Percentiles rank a stretch among this genome's conserved stretches.
Conservation (phyloP, 2,113 vertebrate species). For the human region DNA sequence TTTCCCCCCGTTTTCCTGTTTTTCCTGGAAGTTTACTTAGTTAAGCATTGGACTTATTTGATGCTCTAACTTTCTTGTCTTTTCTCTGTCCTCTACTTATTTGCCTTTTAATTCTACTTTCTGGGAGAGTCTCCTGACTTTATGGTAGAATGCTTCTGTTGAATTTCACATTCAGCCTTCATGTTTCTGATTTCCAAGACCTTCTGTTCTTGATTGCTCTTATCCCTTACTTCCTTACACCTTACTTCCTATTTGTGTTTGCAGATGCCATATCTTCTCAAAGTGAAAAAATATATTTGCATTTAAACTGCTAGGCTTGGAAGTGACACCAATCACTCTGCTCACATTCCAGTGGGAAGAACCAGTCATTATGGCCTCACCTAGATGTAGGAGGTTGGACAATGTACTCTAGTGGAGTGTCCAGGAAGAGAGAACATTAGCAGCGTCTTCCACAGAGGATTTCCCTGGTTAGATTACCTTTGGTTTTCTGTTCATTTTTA, state of each 20-base stretch:
- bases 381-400: no score
- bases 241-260: neutral
- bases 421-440: neutral
- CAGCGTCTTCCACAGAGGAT: neutral
- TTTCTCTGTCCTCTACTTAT: neutral
- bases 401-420: neutral
- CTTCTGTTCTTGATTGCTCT: neutral
- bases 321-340: neutral
- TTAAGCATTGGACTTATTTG: neutral
- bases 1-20: neutral
- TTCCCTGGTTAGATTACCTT: neutral
- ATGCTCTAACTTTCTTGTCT: neutral
- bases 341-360: neutral
- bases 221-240: neutral
- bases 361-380: neutral
- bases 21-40: neutral
- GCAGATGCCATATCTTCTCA: neutral
- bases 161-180: neutral
- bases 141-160: neutral
- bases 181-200: neutral
- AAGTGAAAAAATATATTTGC: neutral
- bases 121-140: neutral
- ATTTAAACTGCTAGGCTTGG: neutral
- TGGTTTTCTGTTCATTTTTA: neutral
- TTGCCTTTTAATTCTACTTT: neutral